Conservation (phyloP, 2,888 invertebrate species). For the Lamellibrachia columna region DNA sequence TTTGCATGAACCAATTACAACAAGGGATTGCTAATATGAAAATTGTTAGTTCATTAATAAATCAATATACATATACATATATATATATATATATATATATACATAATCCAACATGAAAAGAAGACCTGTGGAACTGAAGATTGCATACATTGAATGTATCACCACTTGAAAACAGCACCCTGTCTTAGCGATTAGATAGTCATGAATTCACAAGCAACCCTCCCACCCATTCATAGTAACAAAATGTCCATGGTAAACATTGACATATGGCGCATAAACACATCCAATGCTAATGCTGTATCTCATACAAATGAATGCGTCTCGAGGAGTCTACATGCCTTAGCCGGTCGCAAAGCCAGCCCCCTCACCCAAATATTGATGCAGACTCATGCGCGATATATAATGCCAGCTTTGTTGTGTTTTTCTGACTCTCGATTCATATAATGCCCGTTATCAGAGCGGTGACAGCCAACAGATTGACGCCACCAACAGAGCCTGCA, state of each 20-base stretch:
- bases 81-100: neutral
- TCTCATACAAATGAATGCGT: neutral
- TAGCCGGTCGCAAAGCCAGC: neutral
- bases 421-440: neutral
- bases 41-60: too few relatives aligned
- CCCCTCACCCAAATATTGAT: neutral
- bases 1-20: too few relatives aligned
- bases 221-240: neutral
- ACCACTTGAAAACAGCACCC: neutral
- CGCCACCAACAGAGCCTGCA: neutral
- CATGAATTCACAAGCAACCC: neutral
- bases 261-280: conserved; percentile 3
- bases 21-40: too few relatives aligned
- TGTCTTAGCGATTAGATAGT: neutral
- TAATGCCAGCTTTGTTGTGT: neutral
- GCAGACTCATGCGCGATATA: neutral
- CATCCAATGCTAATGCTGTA: neutral
- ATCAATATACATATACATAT: too few relatives aligned
- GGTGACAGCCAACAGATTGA: neutral
- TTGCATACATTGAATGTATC: neutral
- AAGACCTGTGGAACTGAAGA: neutral
- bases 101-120: neutral
- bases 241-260: neutral
- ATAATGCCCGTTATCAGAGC: neutral
- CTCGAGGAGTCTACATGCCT: neutral